These are phyloP conservation scores for Apeltes quadracus DNA, from an alignment of 2,113 vertebrate genomes.

Conservation along the genomic window DNA sequence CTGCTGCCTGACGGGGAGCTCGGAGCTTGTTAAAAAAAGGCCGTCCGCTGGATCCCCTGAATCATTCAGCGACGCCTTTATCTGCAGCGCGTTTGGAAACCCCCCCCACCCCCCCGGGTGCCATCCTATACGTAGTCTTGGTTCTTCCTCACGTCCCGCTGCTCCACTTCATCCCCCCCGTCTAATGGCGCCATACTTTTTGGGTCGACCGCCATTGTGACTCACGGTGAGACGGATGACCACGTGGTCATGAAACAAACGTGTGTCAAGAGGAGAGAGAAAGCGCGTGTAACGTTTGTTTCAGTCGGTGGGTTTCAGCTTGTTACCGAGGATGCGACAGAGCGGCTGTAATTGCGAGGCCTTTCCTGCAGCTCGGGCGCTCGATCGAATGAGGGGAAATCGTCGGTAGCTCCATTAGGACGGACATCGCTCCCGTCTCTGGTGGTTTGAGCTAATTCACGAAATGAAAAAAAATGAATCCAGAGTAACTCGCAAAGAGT, in stretches of 20 bases:
- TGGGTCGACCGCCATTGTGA: too few species aligned
- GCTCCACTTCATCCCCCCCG: slow-evolving; percentile 21
- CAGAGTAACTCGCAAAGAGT: neutral
- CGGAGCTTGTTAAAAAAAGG: slow-evolving; percentile 65
- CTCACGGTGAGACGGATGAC: too few species aligned
- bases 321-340: neutral
- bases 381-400: neutral
- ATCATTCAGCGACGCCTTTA: slow-evolving; percentile 27
- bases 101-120: slow-evolving; percentile 22
- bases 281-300: neutral
- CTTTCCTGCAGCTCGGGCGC: neutral
- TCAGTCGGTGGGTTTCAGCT: neutral
- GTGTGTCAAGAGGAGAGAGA: neutral
- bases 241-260: too few species aligned
- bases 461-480: neutral
- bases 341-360: neutral
- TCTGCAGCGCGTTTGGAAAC: slow-evolving; percentile 32
- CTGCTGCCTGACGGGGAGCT: slow-evolving; percentile 39
- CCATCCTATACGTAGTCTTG: slow-evolving; percentile 18
- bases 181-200: slow-evolving; percentile 29
- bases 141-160: slow-evolving; percentile 9
- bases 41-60: slow-evolving; percentile 24
- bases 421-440: neutral
- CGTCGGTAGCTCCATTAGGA: neutral
- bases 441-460: neutral